These are phyloP conservation scores for Paramacrobiotus metropolitanus DNA, from an alignment of 1,140 invertebrate genomes.

Conservation along the genomic window DNA sequence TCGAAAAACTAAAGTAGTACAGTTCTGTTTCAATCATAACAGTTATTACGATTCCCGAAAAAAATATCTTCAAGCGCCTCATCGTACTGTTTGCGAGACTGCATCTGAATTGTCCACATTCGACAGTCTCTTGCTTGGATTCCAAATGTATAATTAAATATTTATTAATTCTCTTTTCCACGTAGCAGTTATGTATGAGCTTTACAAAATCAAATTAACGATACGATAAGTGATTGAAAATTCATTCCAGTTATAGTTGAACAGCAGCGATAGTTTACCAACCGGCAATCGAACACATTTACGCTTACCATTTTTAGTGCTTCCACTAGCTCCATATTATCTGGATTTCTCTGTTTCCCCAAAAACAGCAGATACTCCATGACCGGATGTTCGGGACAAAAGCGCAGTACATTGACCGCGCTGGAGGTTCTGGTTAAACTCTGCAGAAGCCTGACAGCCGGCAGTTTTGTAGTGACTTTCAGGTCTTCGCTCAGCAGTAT, in stretches of 20 bases:
- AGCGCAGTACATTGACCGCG: not conserved
- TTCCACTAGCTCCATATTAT: not conserved
- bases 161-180: too few relatives aligned
- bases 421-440: not conserved
- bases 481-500: not conserved
- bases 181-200: too few relatives aligned
- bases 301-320: not conserved
- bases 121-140: too few relatives aligned
- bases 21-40: too few relatives aligned
- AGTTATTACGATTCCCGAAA: too few relatives aligned
- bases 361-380: not conserved
- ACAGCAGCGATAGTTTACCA: not conserved
- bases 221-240: not conserved
- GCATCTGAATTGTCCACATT: too few relatives aligned
- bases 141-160: too few relatives aligned
- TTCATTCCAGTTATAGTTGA: too few relatives aligned
- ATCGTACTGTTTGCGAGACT: too few relatives aligned
- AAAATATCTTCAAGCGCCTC: too few relatives aligned
- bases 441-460: not conserved
- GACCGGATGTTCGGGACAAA: constrained; percentile 1
- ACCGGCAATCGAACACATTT: not conserved
- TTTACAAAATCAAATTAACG: not conserved
- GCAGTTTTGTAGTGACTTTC: not conserved
- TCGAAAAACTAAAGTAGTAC: too few relatives aligned
- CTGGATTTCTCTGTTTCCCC: not conserved